Conservation (phyloP, 2,113 vertebrate species). For the Diadophis punctatus region DNA sequence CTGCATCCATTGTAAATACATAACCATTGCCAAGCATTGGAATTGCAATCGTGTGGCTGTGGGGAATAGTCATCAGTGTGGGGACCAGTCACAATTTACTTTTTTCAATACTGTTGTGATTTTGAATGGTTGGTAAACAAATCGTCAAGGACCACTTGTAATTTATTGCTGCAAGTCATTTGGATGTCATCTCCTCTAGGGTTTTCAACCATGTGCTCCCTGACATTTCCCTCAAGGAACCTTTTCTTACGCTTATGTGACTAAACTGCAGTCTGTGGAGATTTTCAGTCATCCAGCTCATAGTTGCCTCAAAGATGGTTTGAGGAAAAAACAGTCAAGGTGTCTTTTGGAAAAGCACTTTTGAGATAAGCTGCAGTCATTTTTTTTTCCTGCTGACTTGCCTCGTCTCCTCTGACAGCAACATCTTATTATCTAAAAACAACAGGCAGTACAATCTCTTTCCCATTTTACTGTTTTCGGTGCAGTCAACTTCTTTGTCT, state of each 20-base stretch:
- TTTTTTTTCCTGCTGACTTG: conserved; percentile 15
- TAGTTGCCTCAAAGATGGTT: too few relatives aligned
- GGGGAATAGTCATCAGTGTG: too few relatives aligned
- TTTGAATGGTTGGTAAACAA: too few relatives aligned
- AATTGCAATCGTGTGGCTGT: too few relatives aligned
- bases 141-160: neutral
- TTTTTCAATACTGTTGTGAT: too few relatives aligned
- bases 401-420: conserved; percentile 25
- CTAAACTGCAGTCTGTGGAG: neutral
- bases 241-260: neutral
- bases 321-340: too few relatives aligned
- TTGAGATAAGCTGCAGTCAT: neutral
- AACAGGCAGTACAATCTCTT: conserved; percentile 15
- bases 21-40: too few relatives aligned
- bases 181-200: conserved; percentile 14
- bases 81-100: too few relatives aligned
- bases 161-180: conserved; percentile 46
- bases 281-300: too few relatives aligned
- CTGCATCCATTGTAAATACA: neutral
- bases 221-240: conserved; percentile 23
- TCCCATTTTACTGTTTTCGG: conserved; percentile 7
- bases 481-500: neutral
- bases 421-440: conserved; percentile 36
- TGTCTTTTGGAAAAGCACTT: too few relatives aligned
- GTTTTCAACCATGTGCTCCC: conserved; percentile 24